phyloP scores from a whole-genome alignment of 1,140 invertebrate species.

The Drosophila ohnishii region DNA sequence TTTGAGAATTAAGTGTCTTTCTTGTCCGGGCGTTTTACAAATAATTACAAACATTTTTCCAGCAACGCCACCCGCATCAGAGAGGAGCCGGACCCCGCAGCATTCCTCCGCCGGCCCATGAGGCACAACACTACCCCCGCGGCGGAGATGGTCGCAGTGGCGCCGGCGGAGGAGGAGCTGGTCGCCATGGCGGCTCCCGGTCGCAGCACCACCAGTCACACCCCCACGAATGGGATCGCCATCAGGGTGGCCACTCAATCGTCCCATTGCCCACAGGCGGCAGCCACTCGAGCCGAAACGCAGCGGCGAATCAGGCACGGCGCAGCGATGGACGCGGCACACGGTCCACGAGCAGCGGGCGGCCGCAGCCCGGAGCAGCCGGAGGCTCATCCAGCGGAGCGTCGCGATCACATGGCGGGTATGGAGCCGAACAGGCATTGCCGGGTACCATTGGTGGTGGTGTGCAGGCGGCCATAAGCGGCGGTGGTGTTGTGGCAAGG shows the following conservation, averaged over 20 bases:
- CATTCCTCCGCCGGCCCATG: constrained; percentile 83
- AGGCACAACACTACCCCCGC: constrained; percentile 67
- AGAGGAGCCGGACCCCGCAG: constrained; percentile 84
- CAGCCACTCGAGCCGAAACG: constrained; percentile 64
- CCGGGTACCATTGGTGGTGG: constrained; percentile 82
- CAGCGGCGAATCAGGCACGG: constrained; percentile 66
- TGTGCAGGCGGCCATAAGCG: constrained; percentile 76
- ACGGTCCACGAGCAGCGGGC: constrained; percentile 82
- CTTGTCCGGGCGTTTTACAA: background rate
- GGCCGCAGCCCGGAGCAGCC: constrained; percentile 73
- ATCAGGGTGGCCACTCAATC: constrained; percentile 71
- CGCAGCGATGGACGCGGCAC: constrained; percentile 69
- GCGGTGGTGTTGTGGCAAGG: constrained; percentile 72
- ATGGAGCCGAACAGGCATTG: constrained; percentile 59
- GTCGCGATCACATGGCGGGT: constrained; percentile 83
- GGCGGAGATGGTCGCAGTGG: constrained; percentile 34
- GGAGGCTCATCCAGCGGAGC: constrained; percentile 33
- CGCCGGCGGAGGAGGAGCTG: constrained; percentile 38
- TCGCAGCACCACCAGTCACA: constrained; percentile 65
- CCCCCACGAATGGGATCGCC: constrained; percentile 80
- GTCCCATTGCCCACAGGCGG: constrained; percentile 73
- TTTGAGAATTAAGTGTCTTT: background rate
- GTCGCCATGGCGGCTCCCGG: constrained; percentile 51
- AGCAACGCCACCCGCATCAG: constrained; percentile 84
- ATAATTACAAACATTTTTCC: constrained; percentile 28